Conservation (phyloP, 2,888 invertebrate genomes). For the Idaea biselata region DNA sequence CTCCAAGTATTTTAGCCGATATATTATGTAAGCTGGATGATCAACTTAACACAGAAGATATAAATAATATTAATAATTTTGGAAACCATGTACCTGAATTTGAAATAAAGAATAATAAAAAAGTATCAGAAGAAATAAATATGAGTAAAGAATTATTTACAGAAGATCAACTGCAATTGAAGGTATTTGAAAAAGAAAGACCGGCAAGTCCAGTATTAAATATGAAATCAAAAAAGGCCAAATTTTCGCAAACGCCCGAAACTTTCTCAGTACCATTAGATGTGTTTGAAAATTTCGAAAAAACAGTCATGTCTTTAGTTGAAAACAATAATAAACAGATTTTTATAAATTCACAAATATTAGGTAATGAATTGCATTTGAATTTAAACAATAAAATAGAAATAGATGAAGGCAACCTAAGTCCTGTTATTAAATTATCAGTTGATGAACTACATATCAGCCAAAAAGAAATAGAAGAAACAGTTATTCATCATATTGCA, state of each 20-base stretch:
- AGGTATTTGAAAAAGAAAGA: conserved; percentile 23
- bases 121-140: conserved; percentile 1
- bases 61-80: background rate
- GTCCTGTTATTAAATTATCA: conserved; percentile 33
- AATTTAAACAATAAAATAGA: conserved; percentile 32
- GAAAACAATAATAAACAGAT: conserved; percentile 41
- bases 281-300: conserved; percentile 64
- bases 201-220: conserved; percentile 50
- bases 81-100: background rate
- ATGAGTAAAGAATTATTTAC: conserved; percentile 5
- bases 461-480: conserved; percentile 18
- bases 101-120: background rate
- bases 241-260: conserved; percentile 19
- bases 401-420: conserved; percentile 24
- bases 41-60: background rate
- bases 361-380: conserved; percentile 46
- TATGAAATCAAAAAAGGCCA: conserved; percentile 30
- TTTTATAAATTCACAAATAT: conserved; percentile 59
- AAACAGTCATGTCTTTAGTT: conserved; percentile 48
- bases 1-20: background rate
- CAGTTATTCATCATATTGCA: background rate
- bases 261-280: conserved; percentile 53
- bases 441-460: conserved; percentile 18
- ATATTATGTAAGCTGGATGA: background rate
- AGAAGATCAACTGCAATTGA: conserved; percentile 7